phyloP scores from a whole-genome alignment of 2,888 invertebrate genomes.

The Tuta absoluta region DNA sequence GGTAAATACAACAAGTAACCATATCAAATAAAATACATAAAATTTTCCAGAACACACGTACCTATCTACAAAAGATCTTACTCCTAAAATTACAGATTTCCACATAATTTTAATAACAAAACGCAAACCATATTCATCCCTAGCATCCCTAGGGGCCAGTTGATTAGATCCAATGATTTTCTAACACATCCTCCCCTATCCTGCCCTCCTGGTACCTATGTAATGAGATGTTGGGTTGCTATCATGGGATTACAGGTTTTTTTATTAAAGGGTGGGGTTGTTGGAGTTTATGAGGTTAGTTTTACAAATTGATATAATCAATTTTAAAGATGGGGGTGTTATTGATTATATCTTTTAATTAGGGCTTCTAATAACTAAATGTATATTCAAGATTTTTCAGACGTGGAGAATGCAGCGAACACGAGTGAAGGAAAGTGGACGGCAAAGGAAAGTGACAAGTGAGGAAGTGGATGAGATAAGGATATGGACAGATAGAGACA shows the following conservation, averaged over 20 bases:
- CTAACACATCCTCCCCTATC: slow-evolving; percentile 17
- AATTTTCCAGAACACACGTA: too few species aligned
- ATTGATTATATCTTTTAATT: neutral
- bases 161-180: slow-evolving; percentile 34
- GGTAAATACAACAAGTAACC: too few species aligned
- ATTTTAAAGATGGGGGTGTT: neutral
- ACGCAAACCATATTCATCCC: neutral
- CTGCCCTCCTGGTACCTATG: neutral
- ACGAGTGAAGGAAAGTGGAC: too few species aligned
- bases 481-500: too few species aligned
- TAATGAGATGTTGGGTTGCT: slow-evolving; percentile 22
- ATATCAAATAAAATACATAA: too few species aligned
- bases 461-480: too few species aligned
- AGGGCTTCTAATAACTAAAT: neutral
- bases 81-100: neutral
- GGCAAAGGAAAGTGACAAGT: too few species aligned
- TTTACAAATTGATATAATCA: slow-evolving; percentile 4
- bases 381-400: too few species aligned
- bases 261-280: neutral
- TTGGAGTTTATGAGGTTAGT: neutral
- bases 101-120: slow-evolving; percentile 1
- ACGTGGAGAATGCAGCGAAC: too few species aligned
- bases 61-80: too few species aligned
- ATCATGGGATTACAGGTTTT: slow-evolving; percentile 5
- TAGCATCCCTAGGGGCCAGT: slow-evolving; percentile 26